Conservation (phyloP, 2,888 invertebrate genomes). For the Rhamphomyia laevipes region DNA sequence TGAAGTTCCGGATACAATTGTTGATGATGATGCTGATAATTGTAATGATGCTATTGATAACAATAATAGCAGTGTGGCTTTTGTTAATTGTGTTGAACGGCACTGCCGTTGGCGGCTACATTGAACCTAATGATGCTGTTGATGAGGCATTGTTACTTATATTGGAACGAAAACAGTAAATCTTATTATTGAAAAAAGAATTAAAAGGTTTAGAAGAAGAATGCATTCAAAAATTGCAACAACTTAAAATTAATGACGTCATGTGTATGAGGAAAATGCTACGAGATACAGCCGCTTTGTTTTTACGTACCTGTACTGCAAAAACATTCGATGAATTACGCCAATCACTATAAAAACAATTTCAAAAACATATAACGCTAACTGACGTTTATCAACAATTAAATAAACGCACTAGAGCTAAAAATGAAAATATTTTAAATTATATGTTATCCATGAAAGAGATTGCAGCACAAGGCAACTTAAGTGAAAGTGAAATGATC, state of each 20-base stretch:
- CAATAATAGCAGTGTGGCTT: too few species aligned
- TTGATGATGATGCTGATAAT: too few species aligned
- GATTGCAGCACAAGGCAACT: constrained; percentile 7
- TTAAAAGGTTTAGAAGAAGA: background rate
- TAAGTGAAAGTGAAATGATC: constrained; percentile 7
- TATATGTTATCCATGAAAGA: constrained; percentile 9
- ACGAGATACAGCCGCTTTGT: too few species aligned
- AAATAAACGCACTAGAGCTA: background rate
- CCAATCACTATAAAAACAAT: background rate
- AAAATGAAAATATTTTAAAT: constrained; percentile 5
- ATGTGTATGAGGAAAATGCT: background rate
- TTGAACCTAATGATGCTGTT: background rate
- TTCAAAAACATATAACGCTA: background rate
- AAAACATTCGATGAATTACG: background rate
- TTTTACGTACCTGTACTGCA: constrained; percentile 1
- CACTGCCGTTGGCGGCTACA: background rate
- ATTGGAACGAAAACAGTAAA: background rate
- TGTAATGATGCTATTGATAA: too few species aligned
- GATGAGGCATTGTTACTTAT: background rate
- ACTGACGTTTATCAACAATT: background rate
- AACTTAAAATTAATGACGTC: background rate
- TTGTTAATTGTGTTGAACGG: background rate
- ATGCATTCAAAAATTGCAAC: background rate
- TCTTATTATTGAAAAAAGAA: background rate
- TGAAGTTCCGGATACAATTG: too few species aligned